Conservation (phyloP, 1,140 invertebrate genomes). For the Drosophila azteca region DNA sequence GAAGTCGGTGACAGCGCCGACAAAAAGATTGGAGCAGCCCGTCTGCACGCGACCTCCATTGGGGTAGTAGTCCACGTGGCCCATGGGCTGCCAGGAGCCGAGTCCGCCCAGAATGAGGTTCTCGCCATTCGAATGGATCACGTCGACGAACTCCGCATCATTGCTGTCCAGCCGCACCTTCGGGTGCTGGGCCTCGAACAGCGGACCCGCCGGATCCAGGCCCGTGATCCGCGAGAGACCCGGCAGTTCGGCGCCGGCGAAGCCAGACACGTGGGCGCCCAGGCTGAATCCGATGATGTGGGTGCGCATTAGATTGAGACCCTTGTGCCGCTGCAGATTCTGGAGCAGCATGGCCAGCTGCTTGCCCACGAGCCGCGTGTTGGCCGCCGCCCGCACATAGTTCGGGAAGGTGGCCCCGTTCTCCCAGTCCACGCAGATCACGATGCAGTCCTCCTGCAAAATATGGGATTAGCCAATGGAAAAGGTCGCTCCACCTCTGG, state of each 20-base stretch:
- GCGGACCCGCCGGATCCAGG: conserved; percentile 94
- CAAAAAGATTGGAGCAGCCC: conserved; percentile 92
- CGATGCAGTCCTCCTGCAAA: conserved; percentile 92
- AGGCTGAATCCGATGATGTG: conserved; percentile 96
- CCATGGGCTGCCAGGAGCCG: conserved; percentile 93
- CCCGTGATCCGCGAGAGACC: conserved; percentile 95
- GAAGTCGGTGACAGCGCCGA: conserved; percentile 95
- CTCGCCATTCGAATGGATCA: conserved; percentile 97
- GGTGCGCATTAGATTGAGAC: conserved; percentile 85
- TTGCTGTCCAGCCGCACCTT: conserved; percentile 91
- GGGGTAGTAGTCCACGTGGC: conserved; percentile 96
- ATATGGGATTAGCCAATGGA: background rate
- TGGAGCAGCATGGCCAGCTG: conserved; percentile 91
- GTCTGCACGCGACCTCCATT: conserved; percentile 96
- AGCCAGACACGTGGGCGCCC: conserved; percentile 96
- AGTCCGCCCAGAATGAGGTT: conserved; percentile 93
- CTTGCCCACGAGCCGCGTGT: conserved; percentile 95
- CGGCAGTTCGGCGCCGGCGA: conserved; percentile 93
- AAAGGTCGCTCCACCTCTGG: too few relatives aligned
- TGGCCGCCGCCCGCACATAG: conserved; percentile 96
- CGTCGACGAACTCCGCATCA: conserved; percentile 96
- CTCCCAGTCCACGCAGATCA: conserved; percentile 97
- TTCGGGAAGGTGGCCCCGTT: conserved; percentile 95
- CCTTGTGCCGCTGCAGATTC: conserved; percentile 80
- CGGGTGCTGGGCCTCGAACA: conserved; percentile 94